Conservation (phyloP, 2,797 vertebrate species). For the Sebastolobus altivelis region DNA sequence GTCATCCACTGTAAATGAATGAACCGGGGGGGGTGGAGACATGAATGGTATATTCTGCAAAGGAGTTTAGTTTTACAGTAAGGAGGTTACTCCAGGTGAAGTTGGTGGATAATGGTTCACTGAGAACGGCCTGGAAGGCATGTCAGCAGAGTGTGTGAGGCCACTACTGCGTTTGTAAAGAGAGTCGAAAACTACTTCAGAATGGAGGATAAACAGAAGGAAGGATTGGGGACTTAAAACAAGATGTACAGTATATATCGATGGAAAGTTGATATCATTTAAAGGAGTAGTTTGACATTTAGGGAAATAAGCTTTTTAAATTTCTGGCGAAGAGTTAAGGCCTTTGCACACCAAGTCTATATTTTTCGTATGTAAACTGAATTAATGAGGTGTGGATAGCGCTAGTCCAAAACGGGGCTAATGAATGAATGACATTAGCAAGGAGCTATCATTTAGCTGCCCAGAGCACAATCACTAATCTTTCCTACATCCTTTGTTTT, state of each 20-base stretch:
- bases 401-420: no score
- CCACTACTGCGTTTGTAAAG: neutral
- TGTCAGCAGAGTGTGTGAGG: slow-evolving; percentile 22
- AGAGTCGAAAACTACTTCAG: neutral
- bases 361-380: no score
- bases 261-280: neutral
- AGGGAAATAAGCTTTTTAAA: no score
- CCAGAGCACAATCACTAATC: no score
- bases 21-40: slow-evolving; percentile 21
- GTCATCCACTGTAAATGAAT: slow-evolving; percentile 63
- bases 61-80: slow-evolving; percentile 33
- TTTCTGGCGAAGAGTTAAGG: no score
- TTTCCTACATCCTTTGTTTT: no score
- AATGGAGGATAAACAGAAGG: neutral
- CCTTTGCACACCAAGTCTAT: rapidly evolving
- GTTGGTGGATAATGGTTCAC: slow-evolving; percentile 49
- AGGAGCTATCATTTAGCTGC: no score
- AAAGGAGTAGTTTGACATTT: neutral
- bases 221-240: neutral
- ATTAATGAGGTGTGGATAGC: no score
- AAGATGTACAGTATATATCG: neutral
- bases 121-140: slow-evolving; percentile 41
- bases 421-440: no score
- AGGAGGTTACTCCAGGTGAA: slow-evolving; percentile 13
- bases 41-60: slow-evolving; percentile 36